A percentile compares a stretch with the other conserved stretches of the same genome.
phyloP scores from a whole-genome alignment of 2,113 vertebrate genomes.

The Daubentonia madagascariensis region DNA sequence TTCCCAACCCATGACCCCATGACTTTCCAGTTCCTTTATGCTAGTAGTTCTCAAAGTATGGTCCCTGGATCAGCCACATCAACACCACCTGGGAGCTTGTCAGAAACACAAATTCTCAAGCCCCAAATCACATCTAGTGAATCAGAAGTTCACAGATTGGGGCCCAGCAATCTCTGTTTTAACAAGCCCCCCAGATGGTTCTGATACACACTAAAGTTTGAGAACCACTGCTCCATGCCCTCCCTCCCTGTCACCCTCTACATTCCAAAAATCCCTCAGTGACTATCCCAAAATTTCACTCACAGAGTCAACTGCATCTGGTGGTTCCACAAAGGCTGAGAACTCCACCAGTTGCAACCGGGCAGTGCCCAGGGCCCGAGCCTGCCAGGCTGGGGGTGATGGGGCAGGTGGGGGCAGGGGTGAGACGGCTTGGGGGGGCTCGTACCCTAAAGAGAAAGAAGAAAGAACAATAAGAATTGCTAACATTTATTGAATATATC shows the following conservation, averaged over 20 bases:
- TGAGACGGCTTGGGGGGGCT: constrained; percentile 72
- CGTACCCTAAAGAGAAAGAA: constrained; percentile 71
- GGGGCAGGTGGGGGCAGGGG: constrained; percentile 72
- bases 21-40: neutral
- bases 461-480: neutral
- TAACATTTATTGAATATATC: neutral
- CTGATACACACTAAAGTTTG: neutral
- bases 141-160: neutral
- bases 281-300: constrained; percentile 49
- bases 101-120: neutral
- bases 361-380: constrained; percentile 79
- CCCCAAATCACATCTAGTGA: neutral
- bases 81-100: neutral
- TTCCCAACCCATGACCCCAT: neutral
- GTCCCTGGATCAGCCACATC: neutral
- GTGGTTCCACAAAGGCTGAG: constrained; percentile 82
- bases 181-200: neutral
- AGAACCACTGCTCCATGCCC: neutral
- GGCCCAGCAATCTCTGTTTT: neutral
- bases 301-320: constrained; percentile 78
- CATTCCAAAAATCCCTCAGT: neutral
- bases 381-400: constrained; percentile 79
- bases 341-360: constrained; percentile 82
- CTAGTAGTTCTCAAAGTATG: neutral
- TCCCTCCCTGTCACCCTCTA: neutral